Percentiles rank a stretch among this genome's conserved stretches.
These are phyloP conservation scores for Sorex fumeus DNA, from an alignment of 2,113 vertebrate genomes.

Conservation along the genomic window DNA sequence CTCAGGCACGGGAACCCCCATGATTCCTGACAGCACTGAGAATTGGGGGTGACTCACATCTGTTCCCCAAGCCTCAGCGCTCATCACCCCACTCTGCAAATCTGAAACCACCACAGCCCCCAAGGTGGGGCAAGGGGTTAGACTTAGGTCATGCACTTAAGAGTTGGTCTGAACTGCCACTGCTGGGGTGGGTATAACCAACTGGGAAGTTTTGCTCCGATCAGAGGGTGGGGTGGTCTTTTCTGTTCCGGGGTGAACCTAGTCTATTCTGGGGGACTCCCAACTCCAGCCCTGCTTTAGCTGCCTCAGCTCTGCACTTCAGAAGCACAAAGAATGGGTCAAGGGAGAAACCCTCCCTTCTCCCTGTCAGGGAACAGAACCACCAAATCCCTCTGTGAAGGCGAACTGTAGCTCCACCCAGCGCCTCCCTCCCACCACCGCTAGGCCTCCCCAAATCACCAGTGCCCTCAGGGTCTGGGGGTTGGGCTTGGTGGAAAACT, in stretches of 20 bases:
- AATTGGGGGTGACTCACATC: too few species aligned
- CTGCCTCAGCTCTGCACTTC: neutral
- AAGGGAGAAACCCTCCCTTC: neutral
- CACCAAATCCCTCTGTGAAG: neutral
- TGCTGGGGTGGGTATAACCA: neutral
- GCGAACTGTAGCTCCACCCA: neutral
- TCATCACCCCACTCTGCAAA: too few species aligned
- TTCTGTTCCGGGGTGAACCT: neutral
- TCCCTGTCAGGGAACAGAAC: neutral
- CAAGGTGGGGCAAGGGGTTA: too few species aligned
- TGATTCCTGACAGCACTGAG: accelerated
- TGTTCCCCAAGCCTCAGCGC: too few species aligned
- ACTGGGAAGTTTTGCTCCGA: neutral
- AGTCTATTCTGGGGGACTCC: neutral
- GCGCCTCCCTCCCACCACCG: too few species aligned
- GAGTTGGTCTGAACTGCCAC: too few species aligned
- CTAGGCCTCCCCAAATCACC: neutral
- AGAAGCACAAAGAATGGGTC: neutral
- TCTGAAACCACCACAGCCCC: too few species aligned
- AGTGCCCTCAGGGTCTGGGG: neutral
- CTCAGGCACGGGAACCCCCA: neutral
- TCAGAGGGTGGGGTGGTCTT: neutral
- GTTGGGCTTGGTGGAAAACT: constrained; percentile 15
- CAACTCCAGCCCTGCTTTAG: neutral
- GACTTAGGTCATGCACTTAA: too few species aligned